phyloP scores from a whole-genome alignment of 1,140 invertebrate genomes.

The Arctopsyche grandis region DNA sequence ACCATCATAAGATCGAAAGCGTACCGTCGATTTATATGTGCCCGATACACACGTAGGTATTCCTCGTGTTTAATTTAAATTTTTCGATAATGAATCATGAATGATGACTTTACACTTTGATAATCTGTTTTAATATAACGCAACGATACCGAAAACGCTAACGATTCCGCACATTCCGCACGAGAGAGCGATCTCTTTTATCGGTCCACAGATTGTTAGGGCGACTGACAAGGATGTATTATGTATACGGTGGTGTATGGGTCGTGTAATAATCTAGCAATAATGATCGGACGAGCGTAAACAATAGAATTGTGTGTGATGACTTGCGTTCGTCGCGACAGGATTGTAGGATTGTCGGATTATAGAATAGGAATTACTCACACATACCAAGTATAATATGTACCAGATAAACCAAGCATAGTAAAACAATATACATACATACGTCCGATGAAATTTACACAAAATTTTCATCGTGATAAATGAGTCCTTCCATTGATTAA shows the following conservation, averaged over 20 bases:
- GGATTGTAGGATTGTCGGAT: slow-evolving; percentile 27
- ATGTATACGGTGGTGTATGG: not conserved
- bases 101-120: too few relatives aligned
- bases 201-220: too few relatives aligned
- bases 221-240: too few relatives aligned
- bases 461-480: not conserved
- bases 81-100: not conserved
- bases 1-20: not conserved
- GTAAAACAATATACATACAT: not conserved
- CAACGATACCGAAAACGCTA: not conserved
- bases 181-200: too few relatives aligned
- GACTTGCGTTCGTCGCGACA: slow-evolving; percentile 43
- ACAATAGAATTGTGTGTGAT: slow-evolving; percentile 52
- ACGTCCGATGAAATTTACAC: not conserved
- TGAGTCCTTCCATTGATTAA: not conserved
- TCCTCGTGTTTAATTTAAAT: not conserved
- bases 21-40: not conserved
- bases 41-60: not conserved
- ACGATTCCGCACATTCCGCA: too few relatives aligned
- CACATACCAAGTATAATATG: not conserved
- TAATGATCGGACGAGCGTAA: slow-evolving; percentile 45
- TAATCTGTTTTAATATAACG: not conserved
- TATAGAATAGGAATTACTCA: slow-evolving; percentile 24
- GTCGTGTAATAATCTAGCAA: slow-evolving; percentile 32
- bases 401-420: not conserved